phyloP scores from a whole-genome alignment of 2,888 invertebrate species.

The Cryptus viduatorius region DNA sequence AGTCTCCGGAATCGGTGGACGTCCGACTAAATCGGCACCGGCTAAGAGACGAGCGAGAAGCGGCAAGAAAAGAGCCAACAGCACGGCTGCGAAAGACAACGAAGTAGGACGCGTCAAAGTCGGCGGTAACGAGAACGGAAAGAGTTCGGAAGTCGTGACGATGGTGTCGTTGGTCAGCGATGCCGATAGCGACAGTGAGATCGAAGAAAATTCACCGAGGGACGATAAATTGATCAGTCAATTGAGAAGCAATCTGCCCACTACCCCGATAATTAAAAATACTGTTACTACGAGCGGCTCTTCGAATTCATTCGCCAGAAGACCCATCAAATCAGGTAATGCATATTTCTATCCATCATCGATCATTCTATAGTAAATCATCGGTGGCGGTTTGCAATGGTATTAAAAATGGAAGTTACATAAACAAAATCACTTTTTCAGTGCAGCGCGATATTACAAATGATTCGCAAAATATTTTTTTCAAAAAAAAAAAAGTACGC shows the following conservation, averaged over 20 bases:
- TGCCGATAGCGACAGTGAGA: conserved; percentile 88
- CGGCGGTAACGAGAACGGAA: conserved; percentile 44
- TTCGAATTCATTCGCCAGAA: conserved; percentile 71
- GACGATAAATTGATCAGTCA: conserved; percentile 82
- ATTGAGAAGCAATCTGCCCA: conserved; percentile 81
- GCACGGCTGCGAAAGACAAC: conserved; percentile 63
- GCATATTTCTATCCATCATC: conserved; percentile 10
- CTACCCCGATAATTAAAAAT: conserved; percentile 82
- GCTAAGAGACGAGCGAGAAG: conserved; percentile 79
- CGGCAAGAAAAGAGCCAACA: conserved; percentile 77
- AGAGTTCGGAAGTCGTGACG: conserved; percentile 86
- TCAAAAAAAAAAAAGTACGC: no score
- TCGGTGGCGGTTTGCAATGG: no score
- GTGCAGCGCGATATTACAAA: no score
- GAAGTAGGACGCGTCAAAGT: conserved; percentile 65
- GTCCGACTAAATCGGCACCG: conserved; percentile 76
- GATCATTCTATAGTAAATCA: not conserved
- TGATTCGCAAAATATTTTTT: no score
- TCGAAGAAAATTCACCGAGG: conserved; percentile 78
- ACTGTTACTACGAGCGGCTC: conserved; percentile 71
- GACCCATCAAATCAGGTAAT: conserved; percentile 81
- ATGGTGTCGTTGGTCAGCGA: conserved; percentile 90
- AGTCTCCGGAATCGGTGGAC: conserved; percentile 10
- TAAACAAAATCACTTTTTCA: no score
- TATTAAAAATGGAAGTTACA: no score